Base-by-base conservation (phyloP, 2,888 invertebrate genomes). In the Geophilus truncorum region DNA sequence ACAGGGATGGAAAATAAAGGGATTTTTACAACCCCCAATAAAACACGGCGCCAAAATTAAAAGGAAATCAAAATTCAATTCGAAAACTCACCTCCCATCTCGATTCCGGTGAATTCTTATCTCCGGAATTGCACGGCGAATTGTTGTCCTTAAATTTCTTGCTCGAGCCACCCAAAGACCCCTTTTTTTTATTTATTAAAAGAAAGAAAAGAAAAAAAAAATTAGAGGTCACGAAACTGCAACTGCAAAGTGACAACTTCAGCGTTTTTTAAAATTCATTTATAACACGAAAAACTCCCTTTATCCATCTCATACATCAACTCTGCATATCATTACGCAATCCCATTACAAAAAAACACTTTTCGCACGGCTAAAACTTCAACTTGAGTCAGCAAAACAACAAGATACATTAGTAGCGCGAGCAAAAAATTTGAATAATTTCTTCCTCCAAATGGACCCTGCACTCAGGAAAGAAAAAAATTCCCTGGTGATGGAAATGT, bases 11-110 rank as follows among this genome's bases (percentile, higher is more conserved):
- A n/a, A n/a, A n/a, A n/a, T n/a, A n/a, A n/a, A n/a, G n/a, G n/a
- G n/a, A n/a, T n/a, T n/a, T n/a, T n/a, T n/a, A n/a, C n/a, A n/a
- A n/a, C n/a, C n/a, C n/a, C n/a, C n/a, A n/a, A n/a, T n/a, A n/a
- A n/a, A n/a, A n/a, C n/a, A n/a, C n/a, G n/a, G n/a, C n/a, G n/a
- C n/a, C n/a, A n/a, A n/a, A n/a, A n/a, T n/a, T n/a, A n/a, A n/a
- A n/a, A n/a, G n/a, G n/a, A n/a, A n/a, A n/a, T n/a, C n/a, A n/a
- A 75, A 82, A 10, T 78, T 79, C 80, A 81, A 28, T 81, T 76
- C 81, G 34, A 79, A 79, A 81, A 80, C 80, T 86, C 85, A 91
- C 91, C 89, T 92, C 91, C 92, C 92, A 93, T 80, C 91, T 88
- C 81, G 91, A 91, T 85, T 90, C 90, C 3, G 89, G 87, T 23